A percentile compares a stretch with the other conserved stretches of the same genome.
Evolutionary conservation across 2,888 invertebrate species (phyloP).

Genomic region (Lithosia quadra): DNA sequence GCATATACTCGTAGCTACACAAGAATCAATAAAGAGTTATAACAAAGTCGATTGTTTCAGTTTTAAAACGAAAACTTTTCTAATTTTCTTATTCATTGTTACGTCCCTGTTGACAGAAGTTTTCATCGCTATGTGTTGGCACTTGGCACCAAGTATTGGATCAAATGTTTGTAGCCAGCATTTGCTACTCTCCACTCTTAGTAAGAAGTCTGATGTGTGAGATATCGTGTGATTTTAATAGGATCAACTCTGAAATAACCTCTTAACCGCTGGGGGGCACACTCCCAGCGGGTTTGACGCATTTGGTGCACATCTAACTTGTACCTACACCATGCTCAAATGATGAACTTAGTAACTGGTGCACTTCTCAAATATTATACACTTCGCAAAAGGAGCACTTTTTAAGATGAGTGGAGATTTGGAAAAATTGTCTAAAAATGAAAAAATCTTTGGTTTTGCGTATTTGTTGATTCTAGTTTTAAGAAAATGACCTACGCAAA

Average conservation of each 20-base stretch:
- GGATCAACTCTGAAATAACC: not conserved
- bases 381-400: too few relatives aligned
- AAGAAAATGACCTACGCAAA: too few relatives aligned
- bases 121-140: constrained; percentile 39
- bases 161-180: not conserved
- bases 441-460: too few relatives aligned
- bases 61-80: constrained; percentile 72
- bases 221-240: not conserved
- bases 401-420: too few relatives aligned
- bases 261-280: too few relatives aligned
- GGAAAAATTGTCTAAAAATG: too few relatives aligned
- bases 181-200: not conserved
- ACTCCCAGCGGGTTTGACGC: too few relatives aligned
- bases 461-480: too few relatives aligned
- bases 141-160: not conserved
- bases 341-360: too few relatives aligned
- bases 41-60: constrained; percentile 63
- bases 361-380: too few relatives aligned
- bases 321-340: too few relatives aligned
- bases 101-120: constrained; percentile 53
- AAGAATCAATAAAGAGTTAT: constrained; percentile 29
- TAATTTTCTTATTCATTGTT: constrained; percentile 66
- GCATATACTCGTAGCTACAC: not conserved
- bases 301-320: too few relatives aligned
- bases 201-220: not conserved